Evolutionary conservation across 1,140 invertebrate genomes (phyloP), one percentile per base, ranked within the genome.

Genomic region (Nomia melanderi): DNA sequence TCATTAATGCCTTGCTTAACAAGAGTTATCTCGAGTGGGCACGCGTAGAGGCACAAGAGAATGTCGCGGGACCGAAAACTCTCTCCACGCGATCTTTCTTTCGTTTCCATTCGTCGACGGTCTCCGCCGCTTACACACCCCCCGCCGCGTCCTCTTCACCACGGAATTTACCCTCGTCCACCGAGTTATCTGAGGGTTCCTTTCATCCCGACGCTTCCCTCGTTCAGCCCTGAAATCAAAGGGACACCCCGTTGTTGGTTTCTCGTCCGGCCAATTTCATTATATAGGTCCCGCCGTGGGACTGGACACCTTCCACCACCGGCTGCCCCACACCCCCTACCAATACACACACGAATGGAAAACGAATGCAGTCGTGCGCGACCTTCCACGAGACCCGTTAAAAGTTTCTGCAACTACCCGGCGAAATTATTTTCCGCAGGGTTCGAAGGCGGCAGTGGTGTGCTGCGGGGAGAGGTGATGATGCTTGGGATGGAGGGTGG

Each of bases 1-100:
- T 85, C 82, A 80, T 87, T 87, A 84, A 79, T 81, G 76, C 72
- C n/a, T 84, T 86, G 82, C 86, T 87, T 86, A 87, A 78, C 80
- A 73, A 79, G 76, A 75, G 82, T 86, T 87, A 85, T 85, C 85
- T 83, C 64, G 71, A 86, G 77, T 70, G 85, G 81, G 78, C 78
- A 86, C 83, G 85, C 83, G 78, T 79, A 77, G 76, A 83, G 86
- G 83, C 83, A 82, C 83, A 67, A 67, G 67, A 53, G 73, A 82
- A 64, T 63, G 27, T 56, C 62, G n/a, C 41, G 14, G 41, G 64
- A 66, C 75, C 62, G 77, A 81, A 82, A 83, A 74, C 74, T 78
- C 75, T 33, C 60, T 17, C 64, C 29, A 14, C 31, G 17, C 20
- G 6, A 20, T 25, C 12, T 25, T 65, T 65, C 53, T 79, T 72